Evolutionary conservation across 2,888 invertebrate genomes (phyloP), one percentile per base, ranked within the genome.

Genomic region (Pammene aurita): DNA sequence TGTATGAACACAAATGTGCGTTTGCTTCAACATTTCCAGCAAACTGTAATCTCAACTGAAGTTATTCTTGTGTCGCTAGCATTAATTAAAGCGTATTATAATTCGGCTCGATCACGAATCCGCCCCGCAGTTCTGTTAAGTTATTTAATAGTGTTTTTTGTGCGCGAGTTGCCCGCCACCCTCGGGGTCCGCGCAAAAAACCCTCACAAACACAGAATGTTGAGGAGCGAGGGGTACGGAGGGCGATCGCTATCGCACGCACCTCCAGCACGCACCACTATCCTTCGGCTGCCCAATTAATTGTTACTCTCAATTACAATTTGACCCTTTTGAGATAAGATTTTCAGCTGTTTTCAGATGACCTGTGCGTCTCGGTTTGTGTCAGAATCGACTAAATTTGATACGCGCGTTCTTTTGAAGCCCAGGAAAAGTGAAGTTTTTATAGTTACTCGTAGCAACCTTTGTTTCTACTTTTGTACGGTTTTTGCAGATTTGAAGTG

Each of bases 121-220:
- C 90, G 88, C 87, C 90, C 90, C 87, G 85, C 80, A 79, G 84
- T 83, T 87, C 86, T 88, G 87, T 85, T 87, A 88, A 90, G 89
- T 90, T 90, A 90, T 91, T 90, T 90, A 88, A 90, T 91, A 89
- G 87, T 87, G 84, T 90, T 92, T 92, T 92, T 92, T 92, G 91
- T 92, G 84, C 83, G 85, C 71, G 86, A 85, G 86, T 90, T 89
- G 90, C 90, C 86, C 77, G 86, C 91, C 92, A 91, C 91, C 92
- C 92, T 86, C 83, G 88, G 88, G 80, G 84, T 84, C 83, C 88
- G 90, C 91, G 91, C 91, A 92, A 92, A 92, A 92, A 92, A 92
- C 91, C 90, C 92, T 90, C 89, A 88, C 88, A 85, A 89, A 90
- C 87, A 89, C 83, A 87, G 89, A 89, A 89, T 89, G 89, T 88